A percentile compares a stretch with the other conserved stretches of the same genome.
Evolutionary conservation across 2,113 vertebrate genomes (phyloP).

Genomic region (Pelecanus crispus): DNA sequence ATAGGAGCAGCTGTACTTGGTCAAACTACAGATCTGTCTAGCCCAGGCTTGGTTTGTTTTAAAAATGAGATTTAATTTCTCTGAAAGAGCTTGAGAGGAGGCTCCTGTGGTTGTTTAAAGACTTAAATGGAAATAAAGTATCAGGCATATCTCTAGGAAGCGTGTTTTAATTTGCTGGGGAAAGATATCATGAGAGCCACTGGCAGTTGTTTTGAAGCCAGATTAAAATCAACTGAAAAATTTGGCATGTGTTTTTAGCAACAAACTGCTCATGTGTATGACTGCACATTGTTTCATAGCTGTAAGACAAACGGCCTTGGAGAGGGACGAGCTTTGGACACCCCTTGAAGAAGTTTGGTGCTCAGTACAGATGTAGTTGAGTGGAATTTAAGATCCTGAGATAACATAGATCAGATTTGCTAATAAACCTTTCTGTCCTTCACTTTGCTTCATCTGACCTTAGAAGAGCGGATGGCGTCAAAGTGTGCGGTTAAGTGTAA

Average conservation of each 20-base stretch:
- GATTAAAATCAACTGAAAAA: slow-evolving; percentile 16
- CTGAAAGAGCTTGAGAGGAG: not conserved
- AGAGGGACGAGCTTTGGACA: not conserved
- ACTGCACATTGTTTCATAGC: not conserved
- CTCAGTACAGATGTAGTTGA: not conserved
- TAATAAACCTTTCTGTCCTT: not conserved
- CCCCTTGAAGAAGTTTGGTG: not conserved
- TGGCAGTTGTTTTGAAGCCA: not conserved
- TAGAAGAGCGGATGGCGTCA: not conserved
- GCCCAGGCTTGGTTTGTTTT: not conserved
- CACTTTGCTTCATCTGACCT: not conserved
- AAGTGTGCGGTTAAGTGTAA: not conserved
- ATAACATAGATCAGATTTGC: not conserved
- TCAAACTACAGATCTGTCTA: not conserved
- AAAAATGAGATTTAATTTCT: not conserved
- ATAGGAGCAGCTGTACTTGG: not conserved
- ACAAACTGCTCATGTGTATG: not conserved
- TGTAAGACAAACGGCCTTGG: not conserved
- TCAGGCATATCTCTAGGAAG: not conserved
- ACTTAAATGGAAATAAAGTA: not conserved
- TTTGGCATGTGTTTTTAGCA: not conserved
- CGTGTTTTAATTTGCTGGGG: not conserved
- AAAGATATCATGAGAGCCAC: not conserved
- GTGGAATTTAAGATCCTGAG: not conserved
- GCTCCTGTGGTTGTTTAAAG: not conserved